Evolutionary conservation across 2,888 invertebrate genomes (phyloP), one percentile per base, ranked within the genome.

Genomic region (Phyllotreta cruciferae): DNA sequence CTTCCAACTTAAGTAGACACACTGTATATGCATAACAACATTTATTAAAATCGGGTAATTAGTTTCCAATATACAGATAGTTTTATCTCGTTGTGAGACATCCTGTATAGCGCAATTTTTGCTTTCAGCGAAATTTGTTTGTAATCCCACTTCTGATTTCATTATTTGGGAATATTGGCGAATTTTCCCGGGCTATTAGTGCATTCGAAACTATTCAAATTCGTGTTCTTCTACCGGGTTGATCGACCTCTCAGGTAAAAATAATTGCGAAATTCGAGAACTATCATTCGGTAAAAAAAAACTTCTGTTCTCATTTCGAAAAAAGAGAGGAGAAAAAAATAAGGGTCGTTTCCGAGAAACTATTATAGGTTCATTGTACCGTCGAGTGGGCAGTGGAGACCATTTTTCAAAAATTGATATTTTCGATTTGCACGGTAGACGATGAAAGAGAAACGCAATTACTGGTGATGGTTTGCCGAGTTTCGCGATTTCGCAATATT

Each of bases 201-300:
- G 10, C 49, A 52, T 42, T 60, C 63, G 24, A 24, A 56, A 41
- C 65, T 54, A 50, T 64, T 63, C 66, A 60, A 64, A 68, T 63
- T 62, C 50, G 58, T 66, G 55, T 63, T 55, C 66, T 4, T 67
- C 69, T 70, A 67, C 68, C 66, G 70, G 70, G 72, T 72, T 73
- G 70, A 69, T 70, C 72, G 72, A 73, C 71, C 72, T 70, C 55
- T 62, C 70, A 71, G 72, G 71, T 71, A 71, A 52, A 56, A 56
- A 50, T 37, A 61, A 66, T 68, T 70, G 70, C 64, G 67, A 71
- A 70, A 71, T 70, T 63, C 60, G 60, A 68, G 70, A 66, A 57
- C 57, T 62, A 70, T 69, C 60, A 68, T 68, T 66, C 64, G 24
- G 24, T 24, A 24, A 24, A 70, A 72, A 60, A 70, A 72, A 71